A percentile compares a stretch with the other conserved stretches of the same genome.
phyloP scores from a whole-genome alignment of 2,113 vertebrate species.

The Pontoporia blainvillei region DNA sequence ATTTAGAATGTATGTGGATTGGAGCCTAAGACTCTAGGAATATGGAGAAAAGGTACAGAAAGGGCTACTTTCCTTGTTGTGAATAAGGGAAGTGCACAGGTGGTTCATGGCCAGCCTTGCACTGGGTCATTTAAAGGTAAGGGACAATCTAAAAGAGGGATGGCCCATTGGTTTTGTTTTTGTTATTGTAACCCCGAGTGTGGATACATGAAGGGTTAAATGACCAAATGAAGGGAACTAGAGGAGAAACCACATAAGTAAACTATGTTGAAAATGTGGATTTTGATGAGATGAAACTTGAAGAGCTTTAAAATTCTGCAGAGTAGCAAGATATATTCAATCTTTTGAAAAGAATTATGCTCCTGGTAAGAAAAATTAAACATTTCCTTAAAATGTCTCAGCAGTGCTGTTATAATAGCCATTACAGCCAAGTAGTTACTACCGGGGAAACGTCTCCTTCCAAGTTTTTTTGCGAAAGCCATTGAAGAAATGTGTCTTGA shows the following conservation, averaged over 20 bases:
- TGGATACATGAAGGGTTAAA: not conserved
- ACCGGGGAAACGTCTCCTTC: not conserved
- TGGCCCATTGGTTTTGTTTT: not conserved
- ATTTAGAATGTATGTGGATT: not conserved
- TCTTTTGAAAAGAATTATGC: not conserved
- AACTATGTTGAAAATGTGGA: not conserved
- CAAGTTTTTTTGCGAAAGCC: not conserved
- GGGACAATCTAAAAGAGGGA: not conserved
- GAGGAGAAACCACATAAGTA: not conserved
- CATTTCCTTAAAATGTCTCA: not conserved
- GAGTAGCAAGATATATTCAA: not conserved
- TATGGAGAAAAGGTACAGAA: not conserved
- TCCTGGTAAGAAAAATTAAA: slow-evolving; percentile 3
- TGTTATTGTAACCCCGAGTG: not conserved
- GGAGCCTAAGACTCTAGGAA: not conserved
- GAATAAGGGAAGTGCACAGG: not conserved
- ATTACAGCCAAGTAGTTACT: not conserved
- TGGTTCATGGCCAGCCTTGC: not conserved
- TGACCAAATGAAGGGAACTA: not conserved
- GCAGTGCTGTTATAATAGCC: not conserved
- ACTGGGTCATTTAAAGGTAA: not conserved
- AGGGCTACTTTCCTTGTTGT: not conserved
- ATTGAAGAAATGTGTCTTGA: slow-evolving; percentile 2
- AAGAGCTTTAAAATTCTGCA: not conserved
- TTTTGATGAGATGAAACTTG: slow-evolving; percentile 20